Evolutionary conservation across 1,140 invertebrate genomes (phyloP), one percentile per base, ranked within the genome.

Genomic region (Diabrotica virgifera): DNA sequence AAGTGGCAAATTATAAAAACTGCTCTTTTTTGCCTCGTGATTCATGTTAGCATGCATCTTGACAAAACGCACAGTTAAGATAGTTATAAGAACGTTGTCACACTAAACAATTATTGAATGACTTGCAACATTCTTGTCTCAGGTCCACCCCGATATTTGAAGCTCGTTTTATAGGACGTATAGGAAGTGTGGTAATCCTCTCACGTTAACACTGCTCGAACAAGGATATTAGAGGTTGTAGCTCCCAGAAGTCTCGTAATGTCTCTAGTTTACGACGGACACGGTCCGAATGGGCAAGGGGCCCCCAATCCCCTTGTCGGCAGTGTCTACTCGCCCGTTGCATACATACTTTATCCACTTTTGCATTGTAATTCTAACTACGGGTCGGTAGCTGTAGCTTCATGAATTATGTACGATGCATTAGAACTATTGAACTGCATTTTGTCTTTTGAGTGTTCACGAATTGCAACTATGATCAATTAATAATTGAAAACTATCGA

Each of bases 281-380:
- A 46, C n/a, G 40, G 40, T 46, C 40, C 40, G 40, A 46, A 46
- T 46, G 40, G 40, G 40, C 40, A 46, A 46, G 40, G 40, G n/a
- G 40, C 8, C 5, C 5, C 40, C 40, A 8, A 46, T 10, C n/a
- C 40, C 40, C 40, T n/a, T 10, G 5, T 24, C 24, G 24, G 24
- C 24, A 24, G 24, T 24, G 40, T 46, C 40, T 46, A 46, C 40
- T n/a, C 40, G 40, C 40, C 40, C 40, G 6, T n/a, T 46, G n/a
- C 40, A 46, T 46, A 46, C 40, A 46, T 46, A 46, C 40, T 46
- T 46, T 46, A 46, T 46, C 40, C 40, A 46, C 40, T 46, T 46
- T 46, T 46, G 40, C 40, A 46, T 46, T 46, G 40, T 46, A 46
- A 46, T 46, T 46, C 40, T 8, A 46, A n/a, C 40, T 46, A 46